Evolutionary conservation across 1,140 invertebrate genomes (phyloP).

Genomic region (Bombus soroeensis): DNA sequence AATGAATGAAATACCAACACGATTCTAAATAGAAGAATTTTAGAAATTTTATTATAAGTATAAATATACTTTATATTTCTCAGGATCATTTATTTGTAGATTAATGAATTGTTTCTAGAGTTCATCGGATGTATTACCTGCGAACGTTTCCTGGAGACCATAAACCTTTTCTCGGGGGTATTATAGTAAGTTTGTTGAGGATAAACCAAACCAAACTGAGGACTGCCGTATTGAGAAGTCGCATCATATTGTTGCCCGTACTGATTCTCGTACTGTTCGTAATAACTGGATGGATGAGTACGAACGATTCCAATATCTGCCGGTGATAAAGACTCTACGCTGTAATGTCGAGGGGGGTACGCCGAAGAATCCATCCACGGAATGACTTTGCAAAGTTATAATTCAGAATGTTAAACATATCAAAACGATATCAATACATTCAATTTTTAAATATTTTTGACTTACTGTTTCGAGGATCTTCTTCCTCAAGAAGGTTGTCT

Average conservation of each 20-base stretch:
- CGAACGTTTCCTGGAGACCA: slow-evolving; percentile 73
- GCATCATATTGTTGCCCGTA: slow-evolving; percentile 70
- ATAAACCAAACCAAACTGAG: slow-evolving; percentile 70
- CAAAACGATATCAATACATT: not conserved
- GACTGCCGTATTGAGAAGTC: slow-evolving; percentile 65
- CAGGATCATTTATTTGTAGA: not conserved
- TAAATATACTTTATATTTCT: not conserved
- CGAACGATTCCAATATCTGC: slow-evolving; percentile 74
- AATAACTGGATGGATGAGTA: slow-evolving; percentile 72
- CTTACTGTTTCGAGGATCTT: slow-evolving; percentile 69
- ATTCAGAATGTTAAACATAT: not conserved
- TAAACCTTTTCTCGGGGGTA: slow-evolving; percentile 74
- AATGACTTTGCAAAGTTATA: slow-evolving; percentile 43
- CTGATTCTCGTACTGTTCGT: slow-evolving; percentile 72
- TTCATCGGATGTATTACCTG: slow-evolving; percentile 56
- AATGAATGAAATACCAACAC: not conserved
- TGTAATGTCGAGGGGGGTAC: slow-evolving; percentile 66
- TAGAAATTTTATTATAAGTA: no score
- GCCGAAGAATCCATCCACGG: slow-evolving; percentile 71
- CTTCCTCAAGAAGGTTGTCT: slow-evolving; percentile 69
- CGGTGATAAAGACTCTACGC: slow-evolving; percentile 60
- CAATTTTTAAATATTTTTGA: not conserved
- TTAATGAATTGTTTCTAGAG: not conserved
- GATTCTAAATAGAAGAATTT: not conserved
- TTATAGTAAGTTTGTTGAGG: slow-evolving; percentile 69